Evolutionary conservation across 2,888 invertebrate genomes (phyloP).

Genomic region (Eristalis intricaria): DNA sequence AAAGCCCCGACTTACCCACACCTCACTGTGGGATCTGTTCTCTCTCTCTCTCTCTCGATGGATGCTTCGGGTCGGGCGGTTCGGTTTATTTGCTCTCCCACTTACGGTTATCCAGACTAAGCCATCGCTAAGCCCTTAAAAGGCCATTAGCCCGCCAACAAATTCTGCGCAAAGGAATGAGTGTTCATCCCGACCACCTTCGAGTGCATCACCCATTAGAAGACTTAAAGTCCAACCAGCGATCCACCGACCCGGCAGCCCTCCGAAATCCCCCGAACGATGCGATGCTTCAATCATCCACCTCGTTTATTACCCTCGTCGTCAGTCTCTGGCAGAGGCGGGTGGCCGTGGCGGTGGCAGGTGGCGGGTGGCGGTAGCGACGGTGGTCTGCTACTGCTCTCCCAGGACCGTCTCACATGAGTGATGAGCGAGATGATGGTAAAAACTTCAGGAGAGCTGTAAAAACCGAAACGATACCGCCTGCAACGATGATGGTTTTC

Average conservation of each 20-base stretch:
- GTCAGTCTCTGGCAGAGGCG: neutral
- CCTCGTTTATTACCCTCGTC: constrained; percentile 35
- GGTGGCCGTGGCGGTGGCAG: neutral
- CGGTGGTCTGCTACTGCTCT: constrained; percentile 2
- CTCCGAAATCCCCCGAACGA: neutral
- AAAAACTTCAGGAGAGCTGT: constrained; percentile 41
- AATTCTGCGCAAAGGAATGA: neutral
- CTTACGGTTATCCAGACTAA: neutral
- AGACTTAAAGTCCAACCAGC: neutral
- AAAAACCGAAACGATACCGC: constrained; percentile 61
- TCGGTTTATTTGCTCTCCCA: neutral
- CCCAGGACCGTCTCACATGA: constrained; percentile 21
- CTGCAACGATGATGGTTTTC: constrained; percentile 66
- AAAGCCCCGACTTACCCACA: no score
- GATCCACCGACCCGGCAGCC: constrained; percentile 10
- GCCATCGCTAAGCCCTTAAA: neutral
- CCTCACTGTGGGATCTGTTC: no score
- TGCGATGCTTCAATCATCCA: constrained; percentile 24
- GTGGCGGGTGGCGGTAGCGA: neutral
- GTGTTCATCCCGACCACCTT: neutral
- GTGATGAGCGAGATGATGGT: constrained; percentile 32
- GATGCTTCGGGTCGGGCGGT: no score
- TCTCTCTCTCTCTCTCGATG: no score
- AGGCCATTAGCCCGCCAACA: neutral
- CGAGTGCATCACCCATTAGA: neutral